Evolutionary conservation across 2,888 invertebrate genomes (phyloP).

Genomic region (Zaprionus bogoriensis): DNA sequence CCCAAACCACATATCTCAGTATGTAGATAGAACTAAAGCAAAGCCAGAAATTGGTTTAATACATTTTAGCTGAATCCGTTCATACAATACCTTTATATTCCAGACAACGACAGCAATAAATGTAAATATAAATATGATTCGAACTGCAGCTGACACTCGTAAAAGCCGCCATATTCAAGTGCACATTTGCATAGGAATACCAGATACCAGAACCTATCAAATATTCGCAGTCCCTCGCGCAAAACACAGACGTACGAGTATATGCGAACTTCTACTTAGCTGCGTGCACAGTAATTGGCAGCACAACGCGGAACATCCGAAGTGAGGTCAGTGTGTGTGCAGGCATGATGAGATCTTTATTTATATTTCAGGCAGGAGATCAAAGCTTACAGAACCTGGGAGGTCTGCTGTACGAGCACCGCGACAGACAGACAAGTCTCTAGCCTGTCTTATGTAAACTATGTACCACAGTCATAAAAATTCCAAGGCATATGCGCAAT

Average conservation of each 20-base stretch:
- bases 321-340: constrained; percentile 10
- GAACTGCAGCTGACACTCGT: constrained; percentile 12
- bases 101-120: too few relatives aligned
- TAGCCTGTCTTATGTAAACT: constrained; percentile 12
- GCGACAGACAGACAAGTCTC: not conserved
- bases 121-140: too few relatives aligned
- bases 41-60: too few relatives aligned
- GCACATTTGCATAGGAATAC: constrained; percentile 39
- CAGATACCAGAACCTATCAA: too few relatives aligned
- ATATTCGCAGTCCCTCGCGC: too few relatives aligned
- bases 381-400: constrained; percentile 57
- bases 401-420: constrained; percentile 43
- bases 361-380: constrained; percentile 63
- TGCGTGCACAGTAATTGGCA: constrained; percentile 56
- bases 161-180: constrained; percentile 40
- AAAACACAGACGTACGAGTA: too few relatives aligned
- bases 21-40: too few relatives aligned
- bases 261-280: too few relatives aligned
- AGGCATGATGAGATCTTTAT: constrained; percentile 61
- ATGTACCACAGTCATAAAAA: constrained; percentile 58
- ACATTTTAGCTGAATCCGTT: too few relatives aligned
- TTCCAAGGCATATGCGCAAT: constrained; percentile 77
- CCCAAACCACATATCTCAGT: too few relatives aligned
- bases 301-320: constrained; percentile 46
- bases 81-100: too few relatives aligned